Base-by-base conservation (phyloP, 2,888 invertebrate species). In the Coleophora flavipennella region DNA sequence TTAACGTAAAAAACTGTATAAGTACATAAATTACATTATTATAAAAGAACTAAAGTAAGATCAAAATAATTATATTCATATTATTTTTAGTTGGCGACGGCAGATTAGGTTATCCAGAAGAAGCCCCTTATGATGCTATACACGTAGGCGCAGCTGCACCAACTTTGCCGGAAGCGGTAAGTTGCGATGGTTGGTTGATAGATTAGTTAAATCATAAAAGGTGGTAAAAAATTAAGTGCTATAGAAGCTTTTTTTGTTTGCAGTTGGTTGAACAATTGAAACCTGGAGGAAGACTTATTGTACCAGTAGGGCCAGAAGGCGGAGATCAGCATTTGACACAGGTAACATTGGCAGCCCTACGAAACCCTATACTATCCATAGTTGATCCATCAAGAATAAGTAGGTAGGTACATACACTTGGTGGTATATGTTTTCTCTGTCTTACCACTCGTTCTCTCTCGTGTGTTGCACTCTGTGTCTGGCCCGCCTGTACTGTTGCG, bases 91-190 rank as follows among this genome's bases (percentile, higher is more conserved):
- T 90, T 69, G 97, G 96, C n/a, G 97, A 97, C 86, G 97, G 97
- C 2, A 87, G 97, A 42, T 74, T 88, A 57, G 97, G 97, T 3
- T 91, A 89, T 62, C 78, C 88, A 2, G 77, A 86, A 39, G 87
- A 89, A 48, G 94, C 91, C 3, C 96, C 96, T 0, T 97, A 91
- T 62, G 91, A 95, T 84, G 96, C 95, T 12, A 97, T 97, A 53
- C 97, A 97, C 75, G 95, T 96, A 6, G 96, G 96, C 37, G 96
- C 96, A 8, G 96, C 96, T 27, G 92, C 95, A 8, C 89, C 93
- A 3, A 87, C 86, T 41, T 81, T 93, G 41, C 96, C 95, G 20
- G 86, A 91, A 68, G 86, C 89, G 51, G 89, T 95, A 66, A 87
- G 78, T 84, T 20, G n/a, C n/a, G n/a, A n/a, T n/a, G n/a, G n/a